Conservation (phyloP, 2,888 invertebrate species). For the Venustoraphidia nigricollis region DNA sequence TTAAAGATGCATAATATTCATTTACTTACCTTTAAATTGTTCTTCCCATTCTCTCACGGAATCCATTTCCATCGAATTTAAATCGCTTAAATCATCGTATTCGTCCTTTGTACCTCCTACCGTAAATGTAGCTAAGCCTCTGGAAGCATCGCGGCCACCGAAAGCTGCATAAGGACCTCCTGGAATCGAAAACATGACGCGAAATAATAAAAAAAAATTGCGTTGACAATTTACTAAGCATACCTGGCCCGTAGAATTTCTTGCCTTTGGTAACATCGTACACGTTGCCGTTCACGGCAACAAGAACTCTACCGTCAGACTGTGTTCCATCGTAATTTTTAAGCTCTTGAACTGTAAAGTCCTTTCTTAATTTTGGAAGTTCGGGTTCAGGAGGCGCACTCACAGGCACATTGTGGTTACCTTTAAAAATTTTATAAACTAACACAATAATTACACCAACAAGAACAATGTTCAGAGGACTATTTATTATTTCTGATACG, state of each 20-base stretch:
- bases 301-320: constrained; percentile 72
- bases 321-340: constrained; percentile 74
- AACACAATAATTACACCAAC: constrained; percentile 52
- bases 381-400: constrained; percentile 34
- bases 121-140: constrained; percentile 87
- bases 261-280: constrained; percentile 89
- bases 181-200: constrained; percentile 22
- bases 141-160: constrained; percentile 88
- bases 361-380: constrained; percentile 70
- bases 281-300: constrained; percentile 88
- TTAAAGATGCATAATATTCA: not conserved
- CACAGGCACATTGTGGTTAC: constrained; percentile 27
- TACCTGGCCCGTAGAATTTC: constrained; percentile 89
- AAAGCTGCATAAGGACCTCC: constrained; percentile 90
- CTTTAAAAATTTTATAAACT: constrained; percentile 58
- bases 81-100: constrained; percentile 91
- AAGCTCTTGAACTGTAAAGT: constrained; percentile 81
- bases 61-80: constrained; percentile 87
- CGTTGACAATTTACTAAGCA: constrained; percentile 11
- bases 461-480: constrained; percentile 55
- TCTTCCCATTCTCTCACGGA: constrained; percentile 93
- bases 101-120: constrained; percentile 65
- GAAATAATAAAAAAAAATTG: not conserved
- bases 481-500: constrained; percentile 45
- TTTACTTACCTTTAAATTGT: constrained; percentile 86